Base-by-base conservation (phyloP, 2,888 invertebrate species). In the Nemoura dubitans region DNA sequence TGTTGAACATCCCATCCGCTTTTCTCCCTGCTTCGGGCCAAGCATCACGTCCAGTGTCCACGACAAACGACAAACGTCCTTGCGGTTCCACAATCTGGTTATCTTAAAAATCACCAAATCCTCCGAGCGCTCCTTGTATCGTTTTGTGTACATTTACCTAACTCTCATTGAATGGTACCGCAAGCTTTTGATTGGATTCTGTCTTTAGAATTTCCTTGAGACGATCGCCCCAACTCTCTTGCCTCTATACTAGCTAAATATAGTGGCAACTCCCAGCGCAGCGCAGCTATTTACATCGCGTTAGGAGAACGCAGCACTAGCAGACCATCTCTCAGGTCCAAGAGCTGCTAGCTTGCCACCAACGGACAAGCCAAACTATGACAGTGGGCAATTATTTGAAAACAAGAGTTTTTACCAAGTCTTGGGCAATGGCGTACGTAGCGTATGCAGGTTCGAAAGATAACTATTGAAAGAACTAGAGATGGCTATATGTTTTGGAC, bases 271-370 rank as follows among this genome's bases (percentile, higher is more conserved):
- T 29, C n/a, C 28, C n/a, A 27, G 14, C n/a, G 81, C 29, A 29
- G 30, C 6, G 14, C 81, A 30, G 81, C 81, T 81, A 81, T 81
- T 81, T 81, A 30, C 81, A 81, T 29, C 29, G 81, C 30, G 81
- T 2, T 30, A n/a, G 29, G 81, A 29, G 28, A n/a, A 30, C 81
- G 36, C 36, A 59, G 6, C 59, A 59, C 59, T 36, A 59, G n/a
- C n/a, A n/a, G 59, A 21, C 59, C 36, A 21, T 59, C 59, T 21
- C 59, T 59, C 59, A 21, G 6, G 59, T 59, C 59, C 36, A 3
- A 3, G 36, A 36, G 36, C 14, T 59, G 59, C 59, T 59, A 59
- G 59, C 59, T 59, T 2, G 59, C 59, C 14, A 59, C 59, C 16
- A 59, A 1, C 16, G 16, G 3, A 21, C 59, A 59, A 10, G n/a